Evolutionary conservation across 1,140 invertebrate genomes (phyloP), one percentile per base, ranked within the genome.

Genomic region (Lepidurus couesii): DNA sequence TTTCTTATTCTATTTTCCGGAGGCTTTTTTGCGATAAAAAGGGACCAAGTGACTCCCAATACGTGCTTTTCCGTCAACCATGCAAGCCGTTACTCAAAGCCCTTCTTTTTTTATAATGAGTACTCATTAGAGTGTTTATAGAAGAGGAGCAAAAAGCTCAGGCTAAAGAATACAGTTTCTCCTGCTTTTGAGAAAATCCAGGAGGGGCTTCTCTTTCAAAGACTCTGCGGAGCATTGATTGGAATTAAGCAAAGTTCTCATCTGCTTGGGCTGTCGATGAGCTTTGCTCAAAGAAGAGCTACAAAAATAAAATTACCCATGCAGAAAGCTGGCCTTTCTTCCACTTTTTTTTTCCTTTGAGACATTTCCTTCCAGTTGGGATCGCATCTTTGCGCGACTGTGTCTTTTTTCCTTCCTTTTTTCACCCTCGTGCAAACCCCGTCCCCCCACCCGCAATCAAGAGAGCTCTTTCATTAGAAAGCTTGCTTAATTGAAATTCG

Each of bases 241-340:
- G 53, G 53, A 65, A 65, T 65, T 65, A 65, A 65, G 53, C 53
- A 65, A 65, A 65, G 53, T 65, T 65, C 53, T 65, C 53, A 65
- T 65, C 53, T 65, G 53, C 53, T 65, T 1, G 53, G 53, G 53
- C 53, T 65, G 53, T 65, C 53, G 53, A 65, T 65, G 53, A 65
- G 53, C 53, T 65, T 11, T 21, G 53, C 53, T 65, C 53, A 65
- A 65, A 65, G 53, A 7, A 65, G 21, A 65, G 53, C 53, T 65
- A 21, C 53, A 13, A 65, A 65, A 65, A 65, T 65, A 65, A 65
- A 65, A 65, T 65, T 65, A 65, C 53, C 53, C 53, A 65, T 65
- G 53, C 53, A 65, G 53, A 65, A 65, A 65, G 53, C 53, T 21
- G 53, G 53, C 53, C 53, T 65, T 65, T 65, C 53, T 65, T 47